These are phyloP conservation scores for Thomomys bottae DNA, from an alignment of 2,113 vertebrate genomes.

Conservation along the genomic window DNA sequence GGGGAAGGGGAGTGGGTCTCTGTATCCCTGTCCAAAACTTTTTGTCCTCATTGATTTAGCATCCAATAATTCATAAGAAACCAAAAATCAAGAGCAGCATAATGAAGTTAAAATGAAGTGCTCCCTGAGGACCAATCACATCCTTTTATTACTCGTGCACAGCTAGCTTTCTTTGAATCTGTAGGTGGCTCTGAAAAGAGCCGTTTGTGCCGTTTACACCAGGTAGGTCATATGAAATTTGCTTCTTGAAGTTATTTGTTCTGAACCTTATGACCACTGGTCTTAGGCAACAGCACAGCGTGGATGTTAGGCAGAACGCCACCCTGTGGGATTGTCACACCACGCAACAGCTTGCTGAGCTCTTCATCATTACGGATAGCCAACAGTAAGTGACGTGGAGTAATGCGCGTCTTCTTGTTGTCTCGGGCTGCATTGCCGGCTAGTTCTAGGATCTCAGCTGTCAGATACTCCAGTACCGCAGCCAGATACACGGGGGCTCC, in stretches of 20 bases:
- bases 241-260: background rate
- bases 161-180: background rate
- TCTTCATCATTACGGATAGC: conserved; percentile 48
- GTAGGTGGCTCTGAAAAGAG: conserved; percentile 59
- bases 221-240: background rate
- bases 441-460: background rate
- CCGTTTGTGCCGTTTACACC: background rate
- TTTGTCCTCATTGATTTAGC: no score
- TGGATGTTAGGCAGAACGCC: conserved; percentile 41
- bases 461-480: background rate
- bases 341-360: conserved; percentile 1
- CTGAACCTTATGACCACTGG: background rate
- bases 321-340: background rate
- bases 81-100: no score
- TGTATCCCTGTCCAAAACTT: no score
- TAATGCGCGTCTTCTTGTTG: background rate
- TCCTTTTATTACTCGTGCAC: accelerated
- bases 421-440: accelerated
- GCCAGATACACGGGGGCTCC: accelerated
- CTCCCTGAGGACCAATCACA: background rate
- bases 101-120: no score
- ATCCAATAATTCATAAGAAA: background rate
- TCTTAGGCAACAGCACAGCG: background rate
- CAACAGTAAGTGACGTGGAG: background rate
- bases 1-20: no score